Base-by-base conservation (phyloP, 2,797 vertebrate genomes). In the Alauda arvensis region DNA sequence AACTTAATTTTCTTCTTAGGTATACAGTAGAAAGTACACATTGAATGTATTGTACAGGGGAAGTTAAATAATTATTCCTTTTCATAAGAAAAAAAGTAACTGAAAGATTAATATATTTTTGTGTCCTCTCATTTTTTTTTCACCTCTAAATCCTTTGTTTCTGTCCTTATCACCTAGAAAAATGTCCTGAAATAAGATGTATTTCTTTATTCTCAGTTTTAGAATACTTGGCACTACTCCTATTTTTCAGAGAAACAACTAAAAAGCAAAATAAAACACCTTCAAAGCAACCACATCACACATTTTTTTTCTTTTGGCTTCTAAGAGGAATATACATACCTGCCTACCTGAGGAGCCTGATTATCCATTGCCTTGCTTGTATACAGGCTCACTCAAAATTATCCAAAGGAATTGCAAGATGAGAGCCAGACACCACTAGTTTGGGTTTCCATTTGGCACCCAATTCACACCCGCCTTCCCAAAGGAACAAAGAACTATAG, bases 261-360 rank as follows among this genome's bases (percentile, higher is more conserved):
- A 69, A 80, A 90, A 62, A 85, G 21, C 6, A 88, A 86, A 88
- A 66, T 46, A 72, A 66, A 81, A 42, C 28, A 72, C 34, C 59
- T 89, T 93, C 84, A 94, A 87, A 94, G 56, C 5, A 89, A 91
- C 84, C 81, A 93, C 90, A 88, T 83, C 77, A 93, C 67, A 92
- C 14, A 62, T 19, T 21, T 78, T 69, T 69, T 3, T 91, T 85
- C 24, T 18, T 25, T 81, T 72, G 33, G 55, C 42, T 81, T 92
- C 70, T 77, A 21, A 69, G 49, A 59, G 25, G 33, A 75, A 83
- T 42, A 57, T 14, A 37, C 42, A n/a, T 45, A 69, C 59, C 43
- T 61, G 48, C 17, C 33, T 67, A 61, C 33, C 6, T 23, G 31
- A 61, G 33, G 8, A 88, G 34, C 12, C 43, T 84, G 70, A 52